A percentile compares a stretch with the other conserved stretches of the same genome.
Conservation (phyloP, 2,797 vertebrate species). For the Cyprinella venusta region DNA sequence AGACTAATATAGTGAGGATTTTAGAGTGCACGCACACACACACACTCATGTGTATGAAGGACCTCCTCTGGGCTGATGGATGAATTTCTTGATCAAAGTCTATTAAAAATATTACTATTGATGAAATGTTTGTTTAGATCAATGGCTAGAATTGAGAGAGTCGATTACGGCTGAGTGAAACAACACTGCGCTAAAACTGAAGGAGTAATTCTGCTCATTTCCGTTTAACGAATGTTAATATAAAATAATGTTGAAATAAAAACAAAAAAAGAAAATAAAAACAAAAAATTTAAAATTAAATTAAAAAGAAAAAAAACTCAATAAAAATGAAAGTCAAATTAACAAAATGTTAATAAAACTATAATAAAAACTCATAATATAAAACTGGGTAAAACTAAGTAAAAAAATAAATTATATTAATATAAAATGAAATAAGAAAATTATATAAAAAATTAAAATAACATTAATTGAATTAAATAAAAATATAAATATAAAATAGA, state of each 20-base stretch:
- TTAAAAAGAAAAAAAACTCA: background rate
- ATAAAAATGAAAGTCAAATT: background rate
- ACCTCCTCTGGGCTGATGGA: too few species aligned
- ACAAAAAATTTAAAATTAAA: background rate
- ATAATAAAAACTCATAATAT: too few species aligned
- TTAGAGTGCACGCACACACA: background rate
- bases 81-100: background rate
- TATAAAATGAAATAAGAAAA: too few species aligned
- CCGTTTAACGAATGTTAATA: background rate
- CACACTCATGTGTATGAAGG: too few species aligned
- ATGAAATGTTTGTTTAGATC: background rate
- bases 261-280: background rate
- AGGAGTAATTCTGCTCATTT: background rate
- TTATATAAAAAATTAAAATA: too few species aligned
- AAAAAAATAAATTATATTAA: too few species aligned
- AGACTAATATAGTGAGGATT: background rate
- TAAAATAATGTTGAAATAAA: background rate
- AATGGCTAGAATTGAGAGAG: background rate
- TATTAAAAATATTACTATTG: conserved; percentile 5
- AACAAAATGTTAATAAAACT: background rate
- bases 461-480: too few species aligned
- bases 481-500: too few species aligned
- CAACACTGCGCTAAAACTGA: background rate
- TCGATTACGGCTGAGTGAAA: background rate
- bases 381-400: too few species aligned